phyloP scores from a whole-genome alignment of 30 jellyfish, hydroid and myxozoan genomes.

The Cassiopea xamachana region DNA sequence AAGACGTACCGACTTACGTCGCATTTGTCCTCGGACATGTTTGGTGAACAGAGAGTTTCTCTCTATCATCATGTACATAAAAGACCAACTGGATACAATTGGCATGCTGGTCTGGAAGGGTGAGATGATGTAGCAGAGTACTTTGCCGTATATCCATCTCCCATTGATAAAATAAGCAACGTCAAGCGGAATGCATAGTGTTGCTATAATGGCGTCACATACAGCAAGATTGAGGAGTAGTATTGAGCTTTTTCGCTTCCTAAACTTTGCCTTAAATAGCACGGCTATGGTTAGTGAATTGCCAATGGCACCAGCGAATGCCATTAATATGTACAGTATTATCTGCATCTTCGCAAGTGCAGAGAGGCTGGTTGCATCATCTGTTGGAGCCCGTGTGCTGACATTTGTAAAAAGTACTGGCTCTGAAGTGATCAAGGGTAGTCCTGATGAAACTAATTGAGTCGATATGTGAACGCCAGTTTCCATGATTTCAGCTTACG shows the following conservation, averaged over 20 bases:
- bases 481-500: background rate
- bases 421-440: background rate
- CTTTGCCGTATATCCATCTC: constrained; percentile 60
- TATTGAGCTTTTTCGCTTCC: constrained; percentile 73
- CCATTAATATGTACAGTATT: constrained; percentile 52
- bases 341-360: constrained; percentile 59
- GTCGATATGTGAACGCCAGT: background rate
- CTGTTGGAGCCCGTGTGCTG: background rate
- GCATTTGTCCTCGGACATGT: constrained; percentile 29
- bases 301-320: constrained; percentile 72
- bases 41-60: constrained; percentile 63
- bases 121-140: constrained; percentile 62
- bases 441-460: background rate
- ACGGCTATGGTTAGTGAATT: constrained; percentile 66
- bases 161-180: constrained; percentile 59
- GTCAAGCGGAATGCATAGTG: constrained; percentile 74
- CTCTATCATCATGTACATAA: constrained; percentile 78
- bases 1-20: constrained; percentile 42
- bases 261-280: constrained; percentile 46
- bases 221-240: constrained; percentile 71
- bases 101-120: constrained; percentile 84
- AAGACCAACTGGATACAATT: constrained; percentile 81
- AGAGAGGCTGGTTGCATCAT: constrained; percentile 2
- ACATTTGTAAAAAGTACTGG: background rate
- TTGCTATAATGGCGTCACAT: constrained; percentile 69